Conservation (phyloP, 2,888 invertebrate genomes). For the Nomada ruficornis region DNA sequence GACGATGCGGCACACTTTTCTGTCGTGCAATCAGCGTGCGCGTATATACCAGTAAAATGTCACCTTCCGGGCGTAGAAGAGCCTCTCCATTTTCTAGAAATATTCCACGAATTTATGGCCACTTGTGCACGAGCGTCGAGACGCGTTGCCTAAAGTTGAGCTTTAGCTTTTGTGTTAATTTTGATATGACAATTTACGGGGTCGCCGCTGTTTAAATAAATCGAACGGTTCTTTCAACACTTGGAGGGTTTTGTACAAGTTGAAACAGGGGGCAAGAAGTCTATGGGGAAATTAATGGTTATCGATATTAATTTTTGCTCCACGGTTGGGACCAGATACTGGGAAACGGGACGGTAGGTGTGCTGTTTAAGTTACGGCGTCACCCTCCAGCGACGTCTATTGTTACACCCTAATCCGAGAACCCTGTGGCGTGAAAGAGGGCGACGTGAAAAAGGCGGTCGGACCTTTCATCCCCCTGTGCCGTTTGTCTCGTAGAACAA, state of each 20-base stretch:
- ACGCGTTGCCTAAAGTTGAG: neutral
- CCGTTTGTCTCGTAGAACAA: slow-evolving; percentile 25
- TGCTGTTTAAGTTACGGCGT: slow-evolving; percentile 24
- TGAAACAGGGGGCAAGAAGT: neutral
- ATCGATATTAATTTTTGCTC: slow-evolving; percentile 43
- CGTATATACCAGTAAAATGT: slow-evolving; percentile 17
- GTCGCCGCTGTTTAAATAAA: neutral
- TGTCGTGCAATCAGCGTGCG: neutral
- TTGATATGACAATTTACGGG: neutral
- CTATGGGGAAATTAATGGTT: slow-evolving; percentile 38
- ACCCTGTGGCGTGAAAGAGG: neutral
- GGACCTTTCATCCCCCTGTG: slow-evolving; percentile 11
- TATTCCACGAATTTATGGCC: neutral
- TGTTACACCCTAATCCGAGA: slow-evolving; percentile 21
- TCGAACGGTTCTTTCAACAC: slow-evolving; percentile 10
- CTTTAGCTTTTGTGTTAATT: too few relatives aligned
- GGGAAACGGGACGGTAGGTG: neutral
- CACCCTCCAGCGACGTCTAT: slow-evolving; percentile 2
- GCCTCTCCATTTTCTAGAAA: neutral
- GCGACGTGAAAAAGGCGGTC: slow-evolving; percentile 26
- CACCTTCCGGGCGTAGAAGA: neutral
- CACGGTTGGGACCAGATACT: neutral
- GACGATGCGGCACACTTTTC: slow-evolving; percentile 38
- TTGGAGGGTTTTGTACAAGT: neutral
- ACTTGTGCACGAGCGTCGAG: neutral